Conservation (phyloP, 2,888 invertebrate genomes). For the Nomada ruficornis region DNA sequence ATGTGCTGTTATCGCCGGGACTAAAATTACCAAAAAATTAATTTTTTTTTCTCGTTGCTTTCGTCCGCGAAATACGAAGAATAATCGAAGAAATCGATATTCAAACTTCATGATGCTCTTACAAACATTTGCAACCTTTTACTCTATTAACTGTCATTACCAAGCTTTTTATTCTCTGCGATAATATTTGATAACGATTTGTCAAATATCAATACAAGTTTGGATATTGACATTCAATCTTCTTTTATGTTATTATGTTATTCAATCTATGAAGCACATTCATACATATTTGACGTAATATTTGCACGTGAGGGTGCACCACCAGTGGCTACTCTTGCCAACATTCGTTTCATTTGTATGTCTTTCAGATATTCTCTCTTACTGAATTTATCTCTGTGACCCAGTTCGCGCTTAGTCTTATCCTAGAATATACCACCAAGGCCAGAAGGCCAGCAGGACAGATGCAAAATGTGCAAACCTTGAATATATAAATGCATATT, state of each 20-base stretch:
- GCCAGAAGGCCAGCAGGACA: conserved; percentile 12
- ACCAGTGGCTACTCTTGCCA: background rate
- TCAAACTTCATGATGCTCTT: no score
- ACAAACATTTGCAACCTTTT: no score
- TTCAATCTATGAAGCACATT: background rate
- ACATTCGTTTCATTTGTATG: conserved; percentile 18
- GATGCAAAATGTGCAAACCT: conserved; percentile 9
- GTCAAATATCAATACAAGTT: background rate
- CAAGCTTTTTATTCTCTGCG: background rate
- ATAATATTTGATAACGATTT: background rate
- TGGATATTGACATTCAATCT: background rate
- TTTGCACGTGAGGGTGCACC: background rate
- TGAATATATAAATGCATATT: background rate
- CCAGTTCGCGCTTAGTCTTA: conserved; percentile 29
- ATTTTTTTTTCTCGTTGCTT: no score
- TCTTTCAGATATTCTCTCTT: conserved; percentile 24
- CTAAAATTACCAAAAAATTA: no score
- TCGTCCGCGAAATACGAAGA: no score
- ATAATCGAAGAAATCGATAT: no score
- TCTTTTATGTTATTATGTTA: background rate
- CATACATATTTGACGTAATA: background rate
- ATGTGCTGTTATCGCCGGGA: no score
- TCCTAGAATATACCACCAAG: conserved; percentile 25
- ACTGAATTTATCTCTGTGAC: conserved; percentile 30
- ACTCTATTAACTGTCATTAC: background rate